These are phyloP conservation scores for Battus philenor DNA, from an alignment of 1,140 invertebrate genomes.

Conservation along the genomic window DNA sequence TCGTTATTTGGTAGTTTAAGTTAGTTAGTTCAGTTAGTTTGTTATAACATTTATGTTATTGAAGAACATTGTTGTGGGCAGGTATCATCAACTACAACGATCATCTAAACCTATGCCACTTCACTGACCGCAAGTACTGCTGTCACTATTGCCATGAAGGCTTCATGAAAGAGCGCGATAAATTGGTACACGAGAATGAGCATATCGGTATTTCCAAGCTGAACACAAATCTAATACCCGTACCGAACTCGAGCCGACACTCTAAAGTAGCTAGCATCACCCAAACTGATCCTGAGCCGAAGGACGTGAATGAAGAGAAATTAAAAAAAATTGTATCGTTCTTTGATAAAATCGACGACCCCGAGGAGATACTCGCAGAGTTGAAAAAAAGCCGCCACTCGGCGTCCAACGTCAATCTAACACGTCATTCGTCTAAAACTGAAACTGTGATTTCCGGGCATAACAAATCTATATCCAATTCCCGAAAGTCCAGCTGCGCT, in stretches of 20 bases:
- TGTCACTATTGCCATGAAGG: slow-evolving; percentile 66
- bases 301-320: slow-evolving; percentile 52
- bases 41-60: slow-evolving; percentile 12
- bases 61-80: slow-evolving; percentile 23
- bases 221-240: slow-evolving; percentile 15
- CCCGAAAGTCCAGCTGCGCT: slow-evolving; percentile 26
- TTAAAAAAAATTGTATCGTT: slow-evolving; percentile 63
- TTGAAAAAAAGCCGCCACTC: slow-evolving; percentile 41
- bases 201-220: slow-evolving; percentile 54
- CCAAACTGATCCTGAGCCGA: slow-evolving; percentile 49
- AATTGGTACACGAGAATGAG: slow-evolving; percentile 50
- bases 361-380: slow-evolving; percentile 38
- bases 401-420: slow-evolving; percentile 27
- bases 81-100: slow-evolving; percentile 71
- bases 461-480: slow-evolving; percentile 24
- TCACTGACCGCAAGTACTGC: slow-evolving; percentile 40
- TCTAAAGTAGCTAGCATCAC: slow-evolving; percentile 39
- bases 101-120: slow-evolving; percentile 61
- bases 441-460: slow-evolving; percentile 17
- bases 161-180: slow-evolving; percentile 42
- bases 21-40: too few species aligned
- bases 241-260: slow-evolving; percentile 19
- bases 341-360: slow-evolving; percentile 53
- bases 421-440: slow-evolving; percentile 21
- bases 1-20: too few species aligned